Percentiles rank a stretch among this genome's conserved stretches.
Conservation (phyloP, 2,113 vertebrate genomes). For the Ranitomeya variabilis region DNA sequence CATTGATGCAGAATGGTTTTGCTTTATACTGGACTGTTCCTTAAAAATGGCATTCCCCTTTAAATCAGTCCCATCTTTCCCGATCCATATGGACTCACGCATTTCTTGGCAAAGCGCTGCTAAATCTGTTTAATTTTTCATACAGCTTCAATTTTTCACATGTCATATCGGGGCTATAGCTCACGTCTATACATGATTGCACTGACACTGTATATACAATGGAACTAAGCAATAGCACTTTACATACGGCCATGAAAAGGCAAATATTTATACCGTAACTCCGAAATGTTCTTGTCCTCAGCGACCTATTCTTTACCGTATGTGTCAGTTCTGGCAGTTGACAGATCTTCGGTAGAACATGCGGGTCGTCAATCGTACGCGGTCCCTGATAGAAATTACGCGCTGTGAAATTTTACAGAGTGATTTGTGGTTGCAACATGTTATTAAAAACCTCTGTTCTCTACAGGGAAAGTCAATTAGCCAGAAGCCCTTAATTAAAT, state of each 20-base stretch:
- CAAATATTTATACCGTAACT: constrained; percentile 48
- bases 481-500: constrained; percentile 24
- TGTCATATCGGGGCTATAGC: neutral
- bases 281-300: constrained; percentile 1
- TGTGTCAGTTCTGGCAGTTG: constrained; percentile 57
- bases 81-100: constrained; percentile 1
- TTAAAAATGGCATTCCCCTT: neutral
- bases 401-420: constrained; percentile 54
- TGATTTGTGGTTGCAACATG: constrained; percentile 35
- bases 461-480: constrained; percentile 11
- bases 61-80: neutral
- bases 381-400: constrained; percentile 57
- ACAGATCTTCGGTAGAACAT: constrained; percentile 45
- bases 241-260: neutral
- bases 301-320: neutral
- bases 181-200: constrained; percentile 8
- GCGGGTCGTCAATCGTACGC: neutral
- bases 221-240: neutral
- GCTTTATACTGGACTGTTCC: too few relatives aligned
- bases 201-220: neutral
- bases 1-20: too few relatives aligned
- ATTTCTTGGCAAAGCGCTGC: constrained; percentile 16
- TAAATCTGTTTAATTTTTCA: constrained; percentile 26
- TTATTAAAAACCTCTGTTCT: constrained; percentile 45
- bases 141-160: constrained; percentile 3